Base-by-base conservation (phyloP, 2,888 invertebrate genomes). In the Sicus ferrugineus region DNA sequence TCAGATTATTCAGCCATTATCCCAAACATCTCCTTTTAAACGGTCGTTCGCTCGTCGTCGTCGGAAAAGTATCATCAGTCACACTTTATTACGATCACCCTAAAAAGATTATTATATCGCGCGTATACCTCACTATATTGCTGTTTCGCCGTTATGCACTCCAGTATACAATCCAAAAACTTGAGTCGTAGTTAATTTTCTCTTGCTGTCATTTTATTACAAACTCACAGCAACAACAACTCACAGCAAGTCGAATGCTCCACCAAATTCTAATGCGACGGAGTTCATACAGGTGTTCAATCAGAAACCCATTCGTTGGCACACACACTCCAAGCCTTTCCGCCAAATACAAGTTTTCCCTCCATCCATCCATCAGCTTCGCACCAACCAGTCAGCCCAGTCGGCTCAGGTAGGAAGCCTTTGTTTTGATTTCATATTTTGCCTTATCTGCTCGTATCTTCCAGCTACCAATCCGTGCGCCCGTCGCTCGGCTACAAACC, bases 361-460 rank as follows among this genome's bases (percentile, higher is more conserved):
- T 54, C 26, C 54, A 54, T 54, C 54, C 61, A 64, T 64, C 64
- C 64, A 64, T 64, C 64, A 64, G 64, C 64, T 64, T 64, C 48
- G 30, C 63, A 61, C 48, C 69, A 68, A 58, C 59, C 46, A 19
- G 62, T 34, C 61, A 59, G 11, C 28, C 67, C 31, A 61, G 42
- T 30, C 67, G 30, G 48, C 19, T 6, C 31, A 28, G n/a, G 61
- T 7, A 50, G 46, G 62, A 61, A 73, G 73, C 65, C 69, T 72
- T 74, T 74, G 68, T 72, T 75, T 70, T 75, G 76, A 76, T 75
- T 74, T 74, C 72, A 77, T 75, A 76, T 72, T 74, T 76, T 72
- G 71, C 71, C 73, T 75, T 74, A 77, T 75, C 70, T 21, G 48
- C 70, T 74, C 48, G 38, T 9, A n/a, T n/a, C n/a, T n/a, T n/a